A percentile compares a stretch with the other conserved stretches of the same genome.
Evolutionary conservation across 2,888 invertebrate species (phyloP).

Genomic region (Coenonympha arcania): DNA sequence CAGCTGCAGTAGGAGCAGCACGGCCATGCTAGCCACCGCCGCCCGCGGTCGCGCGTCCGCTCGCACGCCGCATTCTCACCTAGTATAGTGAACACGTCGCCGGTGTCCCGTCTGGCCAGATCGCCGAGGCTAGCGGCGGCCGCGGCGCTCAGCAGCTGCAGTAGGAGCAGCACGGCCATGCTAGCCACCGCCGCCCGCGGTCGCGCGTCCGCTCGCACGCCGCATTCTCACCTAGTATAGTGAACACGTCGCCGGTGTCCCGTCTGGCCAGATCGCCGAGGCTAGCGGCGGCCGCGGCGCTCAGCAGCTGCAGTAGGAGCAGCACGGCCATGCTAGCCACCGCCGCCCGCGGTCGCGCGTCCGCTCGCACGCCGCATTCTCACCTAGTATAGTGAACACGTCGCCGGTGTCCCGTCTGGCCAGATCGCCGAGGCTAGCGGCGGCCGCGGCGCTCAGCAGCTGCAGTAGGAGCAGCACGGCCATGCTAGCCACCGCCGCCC

Average conservation of each 20-base stretch:
- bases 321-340: conserved; percentile 65
- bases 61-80: too few species aligned
- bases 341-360: conserved; percentile 44
- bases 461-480: conserved; percentile 52
- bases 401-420: conserved; percentile 62
- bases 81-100: too few species aligned
- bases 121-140: too few species aligned
- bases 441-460: conserved; percentile 45
- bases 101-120: too few species aligned
- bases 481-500: conserved; percentile 64
- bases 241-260: conserved; percentile 64
- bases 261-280: conserved; percentile 59
- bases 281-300: conserved; percentile 50
- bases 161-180: background rate
- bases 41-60: too few species aligned
- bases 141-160: too few species aligned
- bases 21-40: too few species aligned
- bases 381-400: too few species aligned
- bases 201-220: too few species aligned
- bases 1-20: too few species aligned
- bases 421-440: conserved; percentile 56
- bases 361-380: too few species aligned
- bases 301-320: conserved; percentile 43
- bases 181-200: too few species aligned
- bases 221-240: conserved; percentile 45